Conservation (phyloP, 2,888 invertebrate genomes). For the Tenthredo scrophulariae region DNA sequence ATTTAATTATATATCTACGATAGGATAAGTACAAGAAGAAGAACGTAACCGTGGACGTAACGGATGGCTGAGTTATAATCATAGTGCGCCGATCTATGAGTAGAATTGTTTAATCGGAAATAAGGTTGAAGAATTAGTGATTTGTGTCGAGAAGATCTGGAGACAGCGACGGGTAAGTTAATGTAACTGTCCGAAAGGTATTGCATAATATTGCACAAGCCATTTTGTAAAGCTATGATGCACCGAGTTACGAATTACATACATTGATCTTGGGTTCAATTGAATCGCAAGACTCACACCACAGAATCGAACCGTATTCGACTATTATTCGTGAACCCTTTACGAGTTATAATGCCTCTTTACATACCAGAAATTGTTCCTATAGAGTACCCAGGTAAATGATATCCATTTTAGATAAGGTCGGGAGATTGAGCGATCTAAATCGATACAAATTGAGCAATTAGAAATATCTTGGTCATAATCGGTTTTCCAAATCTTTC, state of each 20-base stretch:
- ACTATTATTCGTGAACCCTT: background rate
- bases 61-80: conserved; percentile 37
- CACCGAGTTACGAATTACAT: conserved; percentile 34
- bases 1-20: conserved; percentile 40
- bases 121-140: conserved; percentile 39
- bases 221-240: conserved; percentile 42
- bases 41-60: conserved; percentile 23
- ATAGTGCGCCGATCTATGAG: conserved; percentile 38
- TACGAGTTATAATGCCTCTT: background rate
- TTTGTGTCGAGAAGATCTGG: conserved; percentile 36
- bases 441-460: background rate
- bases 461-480: background rate
- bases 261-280: conserved; percentile 25
- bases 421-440: background rate
- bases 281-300: background rate
- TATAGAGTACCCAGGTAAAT: background rate
- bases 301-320: background rate
- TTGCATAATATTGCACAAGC: conserved; percentile 49
- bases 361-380: background rate
- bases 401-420: conserved; percentile 7
- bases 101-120: conserved; percentile 22
- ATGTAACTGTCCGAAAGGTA: background rate
- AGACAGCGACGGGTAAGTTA: conserved; percentile 33
- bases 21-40: conserved; percentile 23
- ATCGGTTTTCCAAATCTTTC: background rate